Base-by-base conservation (phyloP, 2,113 vertebrate species). In the Pseudonaja textilis region DNA sequence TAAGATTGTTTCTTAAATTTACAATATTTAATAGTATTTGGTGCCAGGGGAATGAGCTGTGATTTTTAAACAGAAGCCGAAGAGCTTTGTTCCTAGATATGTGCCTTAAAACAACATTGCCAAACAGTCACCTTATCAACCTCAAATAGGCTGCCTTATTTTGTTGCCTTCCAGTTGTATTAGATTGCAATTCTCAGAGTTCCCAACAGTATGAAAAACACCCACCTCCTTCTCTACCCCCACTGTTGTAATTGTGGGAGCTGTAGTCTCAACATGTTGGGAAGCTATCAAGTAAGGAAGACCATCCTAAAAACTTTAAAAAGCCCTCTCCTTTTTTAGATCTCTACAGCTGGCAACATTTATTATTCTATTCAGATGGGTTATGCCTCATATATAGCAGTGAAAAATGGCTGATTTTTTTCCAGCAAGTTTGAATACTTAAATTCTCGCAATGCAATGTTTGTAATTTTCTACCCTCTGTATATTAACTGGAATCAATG, bases 381-480 rank as follows among this genome's bases (percentile, higher is more conserved):
- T 56, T 56, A 56, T 81, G 1, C 50, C 25, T 29, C 16, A 81
- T 9, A 55, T 52, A 23, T 10, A 85, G 64, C 42, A 85, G 69
- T 85, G 42, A 56, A 93, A 86, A 59, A 85, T 59, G 10, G 6
- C 22, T 64, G 12, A 8, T 90, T 54, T 12, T 45, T 45, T 47
- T 14, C 20, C 45, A 87, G 92, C n/a, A 61, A 9, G 87, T 61
- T 29, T 81, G 29, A 57, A 39, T 42, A 61, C 34, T 74, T 69
- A 42, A 54, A 92, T 86, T n/a, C 12, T 61, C 29, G 12, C 52
- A 26, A 61, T 59, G 54, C 42, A 86, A 29, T 59, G n/a, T 90
- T 89, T 89, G 69, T 92, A 85, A 85, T 92, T 89, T 93, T 89
- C 29, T 85, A 92, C 59, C 34, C 39, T 88, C 57, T n/a, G 23